Conservation (phyloP, 1,140 invertebrate species). For the Aporrectodea caliginosa region DNA sequence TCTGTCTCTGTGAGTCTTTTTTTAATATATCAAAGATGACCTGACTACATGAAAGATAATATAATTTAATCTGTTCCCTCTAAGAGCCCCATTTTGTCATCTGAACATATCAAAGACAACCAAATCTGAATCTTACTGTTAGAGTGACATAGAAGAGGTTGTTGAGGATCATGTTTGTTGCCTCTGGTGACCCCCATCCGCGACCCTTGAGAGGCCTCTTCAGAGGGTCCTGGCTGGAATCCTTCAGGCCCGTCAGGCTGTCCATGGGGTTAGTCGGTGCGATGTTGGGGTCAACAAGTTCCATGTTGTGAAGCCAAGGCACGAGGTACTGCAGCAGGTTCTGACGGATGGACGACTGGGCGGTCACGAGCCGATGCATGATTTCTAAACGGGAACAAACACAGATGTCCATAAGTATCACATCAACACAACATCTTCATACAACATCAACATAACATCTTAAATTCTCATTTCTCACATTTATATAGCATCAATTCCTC, state of each 20-base stretch:
- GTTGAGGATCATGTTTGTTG: slow-evolving; percentile 99
- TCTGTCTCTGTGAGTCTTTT: too few species aligned
- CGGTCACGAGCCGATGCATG: slow-evolving; percentile 92
- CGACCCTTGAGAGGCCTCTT: slow-evolving; percentile 64
- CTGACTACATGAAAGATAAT: too few species aligned
- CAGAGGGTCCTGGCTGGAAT: slow-evolving; percentile 40
- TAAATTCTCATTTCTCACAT: too few species aligned
- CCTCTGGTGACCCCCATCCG: slow-evolving; percentile 92
- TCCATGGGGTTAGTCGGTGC: slow-evolving; percentile 64
- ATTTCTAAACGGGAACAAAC: slow-evolving; percentile 79
- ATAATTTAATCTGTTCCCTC: too few species aligned
- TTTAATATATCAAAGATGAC: too few species aligned
- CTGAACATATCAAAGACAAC: too few species aligned
- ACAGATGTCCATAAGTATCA: too few species aligned
- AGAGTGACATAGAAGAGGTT: slow-evolving; percentile 97
- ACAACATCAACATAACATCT: too few species aligned
- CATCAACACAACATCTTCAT: too few species aligned
- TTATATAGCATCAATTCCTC: too few species aligned
- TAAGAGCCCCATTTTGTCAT: too few species aligned
- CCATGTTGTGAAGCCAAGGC: slow-evolving; percentile 98
- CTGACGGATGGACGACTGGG: slow-evolving; percentile 80
- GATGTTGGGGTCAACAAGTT: slow-evolving; percentile 92
- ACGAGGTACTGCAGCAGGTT: slow-evolving; percentile 84
- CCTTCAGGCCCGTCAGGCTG: slow-evolving; percentile 44
- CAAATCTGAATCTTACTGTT: slow-evolving; percentile 73